These are phyloP conservation scores for Dasysyrphus tricinctus DNA, from an alignment of 2,888 invertebrate genomes.

Conservation along the genomic window DNA sequence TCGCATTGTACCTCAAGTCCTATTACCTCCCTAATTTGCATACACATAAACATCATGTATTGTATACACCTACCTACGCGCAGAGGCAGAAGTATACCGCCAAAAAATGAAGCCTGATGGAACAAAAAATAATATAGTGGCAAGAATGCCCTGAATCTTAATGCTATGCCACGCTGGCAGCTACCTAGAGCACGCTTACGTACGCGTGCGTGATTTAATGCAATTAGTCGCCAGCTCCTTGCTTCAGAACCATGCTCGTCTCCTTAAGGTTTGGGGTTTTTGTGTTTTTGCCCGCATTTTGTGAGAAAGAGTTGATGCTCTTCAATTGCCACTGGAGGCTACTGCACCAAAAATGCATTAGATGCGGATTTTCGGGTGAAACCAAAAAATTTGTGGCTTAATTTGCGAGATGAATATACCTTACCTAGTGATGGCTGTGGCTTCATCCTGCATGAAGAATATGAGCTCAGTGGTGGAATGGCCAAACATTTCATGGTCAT, in stretches of 20 bases:
- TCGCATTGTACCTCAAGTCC: slow-evolving; percentile 55
- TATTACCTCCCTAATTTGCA: slow-evolving; percentile 74
- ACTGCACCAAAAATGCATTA: slow-evolving; percentile 73
- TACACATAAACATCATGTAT: slow-evolving; percentile 13
- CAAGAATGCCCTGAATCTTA: slow-evolving; percentile 71
- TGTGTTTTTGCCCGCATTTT: slow-evolving; percentile 36
- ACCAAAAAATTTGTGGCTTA: slow-evolving; percentile 70
- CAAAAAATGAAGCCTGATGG: slow-evolving; percentile 4
- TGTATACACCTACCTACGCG: neutral
- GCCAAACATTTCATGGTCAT: slow-evolving; percentile 74
- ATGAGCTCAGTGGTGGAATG: slow-evolving; percentile 52
- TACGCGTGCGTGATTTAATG: slow-evolving; percentile 71
- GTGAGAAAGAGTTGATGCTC: neutral
- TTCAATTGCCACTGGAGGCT: slow-evolving; percentile 67
- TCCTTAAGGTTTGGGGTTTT: slow-evolving; percentile 17
- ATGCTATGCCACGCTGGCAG: slow-evolving; percentile 66
- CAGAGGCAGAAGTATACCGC: slow-evolving; percentile 19
- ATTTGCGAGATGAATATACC: slow-evolving; percentile 50
- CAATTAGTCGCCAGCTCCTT: slow-evolving; percentile 60
- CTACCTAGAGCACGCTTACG: slow-evolving; percentile 73
- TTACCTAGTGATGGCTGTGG: neutral
- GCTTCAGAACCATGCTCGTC: slow-evolving; percentile 6
- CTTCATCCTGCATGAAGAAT: neutral
- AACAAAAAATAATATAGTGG: slow-evolving; percentile 46
- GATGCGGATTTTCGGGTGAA: slow-evolving; percentile 64